A percentile compares a stretch with the other conserved stretches of the same genome.
These are phyloP conservation scores for Ammodramus savannarum DNA, from an alignment of 2,113 vertebrate genomes.

Conservation along the genomic window DNA sequence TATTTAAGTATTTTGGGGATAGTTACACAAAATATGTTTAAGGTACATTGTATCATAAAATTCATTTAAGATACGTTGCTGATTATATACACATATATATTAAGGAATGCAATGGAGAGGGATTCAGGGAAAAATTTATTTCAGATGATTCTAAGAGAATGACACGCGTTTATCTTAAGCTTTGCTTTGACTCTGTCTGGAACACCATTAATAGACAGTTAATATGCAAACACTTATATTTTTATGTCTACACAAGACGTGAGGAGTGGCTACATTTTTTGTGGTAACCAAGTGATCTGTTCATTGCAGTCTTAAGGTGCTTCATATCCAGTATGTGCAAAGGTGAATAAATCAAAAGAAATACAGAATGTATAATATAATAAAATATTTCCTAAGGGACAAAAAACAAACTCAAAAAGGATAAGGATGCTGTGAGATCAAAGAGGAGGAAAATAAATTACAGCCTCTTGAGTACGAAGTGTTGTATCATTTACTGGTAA, in stretches of 20 bases:
- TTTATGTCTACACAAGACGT: not conserved
- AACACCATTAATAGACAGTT: not conserved
- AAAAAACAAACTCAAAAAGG: not conserved
- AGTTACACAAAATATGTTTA: not conserved
- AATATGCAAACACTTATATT: not conserved
- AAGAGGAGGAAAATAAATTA: not conserved
- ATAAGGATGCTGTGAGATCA: not conserved
- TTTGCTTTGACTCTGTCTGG: not conserved
- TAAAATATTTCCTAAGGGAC: not conserved
- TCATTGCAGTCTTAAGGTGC: not conserved
- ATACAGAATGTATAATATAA: not conserved
- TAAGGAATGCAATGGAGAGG: not conserved
- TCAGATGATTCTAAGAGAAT: not conserved
- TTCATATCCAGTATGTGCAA: not conserved
- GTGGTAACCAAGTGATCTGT: not conserved
- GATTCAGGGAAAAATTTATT: not conserved
- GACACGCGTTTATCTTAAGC: not conserved
- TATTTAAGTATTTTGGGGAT: not conserved
- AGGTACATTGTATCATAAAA: not conserved
- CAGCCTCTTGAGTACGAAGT: not conserved
- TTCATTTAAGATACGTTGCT: not conserved
- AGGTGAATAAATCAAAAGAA: slow-evolving; percentile 4
- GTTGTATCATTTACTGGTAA: not conserved
- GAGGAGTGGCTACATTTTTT: not conserved
- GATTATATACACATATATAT: not conserved